Evolutionary conservation across 2,888 invertebrate genomes (phyloP).

Genomic region (Aspidiotus rigidus): DNA sequence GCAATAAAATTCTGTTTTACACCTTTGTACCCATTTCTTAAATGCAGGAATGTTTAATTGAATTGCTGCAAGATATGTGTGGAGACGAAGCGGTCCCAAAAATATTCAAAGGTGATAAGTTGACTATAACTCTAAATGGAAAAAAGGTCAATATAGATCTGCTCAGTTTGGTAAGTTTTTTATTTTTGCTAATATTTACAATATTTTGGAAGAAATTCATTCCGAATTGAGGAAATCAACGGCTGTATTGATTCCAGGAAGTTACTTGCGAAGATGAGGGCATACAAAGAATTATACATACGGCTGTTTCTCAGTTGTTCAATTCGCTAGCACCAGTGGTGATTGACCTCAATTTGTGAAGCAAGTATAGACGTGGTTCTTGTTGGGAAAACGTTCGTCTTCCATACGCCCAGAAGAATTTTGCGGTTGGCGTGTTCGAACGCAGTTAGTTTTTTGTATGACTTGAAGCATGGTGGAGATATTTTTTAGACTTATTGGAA

Average conservation of each 20-base stretch:
- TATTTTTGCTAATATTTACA: not conserved
- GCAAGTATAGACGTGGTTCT: not conserved
- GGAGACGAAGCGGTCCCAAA: conserved; percentile 89
- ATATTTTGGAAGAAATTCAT: no score
- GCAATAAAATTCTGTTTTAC: not conserved
- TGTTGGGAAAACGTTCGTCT: no score
- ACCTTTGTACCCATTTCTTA: not conserved
- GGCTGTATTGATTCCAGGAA: conserved; percentile 42
- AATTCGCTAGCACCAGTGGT: conserved; percentile 56
- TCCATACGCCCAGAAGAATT: no score
- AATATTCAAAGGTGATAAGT: conserved; percentile 80
- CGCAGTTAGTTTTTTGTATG: no score
- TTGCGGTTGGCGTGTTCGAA: no score
- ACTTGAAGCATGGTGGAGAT: no score
- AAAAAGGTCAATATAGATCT: conserved; percentile 80
- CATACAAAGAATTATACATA: conserved; percentile 72
- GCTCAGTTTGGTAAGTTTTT: conserved; percentile 55
- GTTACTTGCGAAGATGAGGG: conserved; percentile 73
- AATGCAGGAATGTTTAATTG: conserved; percentile 67
- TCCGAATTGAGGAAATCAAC: no score
- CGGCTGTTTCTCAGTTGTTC: conserved; percentile 74
- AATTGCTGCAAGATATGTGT: conserved; percentile 90
- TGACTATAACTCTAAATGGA: conserved; percentile 75
- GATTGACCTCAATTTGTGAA: conserved; percentile 12
- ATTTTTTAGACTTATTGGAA: no score